These are phyloP conservation scores for Fratercula arctica DNA, from an alignment of 2,797 vertebrate genomes.

Conservation along the genomic window DNA sequence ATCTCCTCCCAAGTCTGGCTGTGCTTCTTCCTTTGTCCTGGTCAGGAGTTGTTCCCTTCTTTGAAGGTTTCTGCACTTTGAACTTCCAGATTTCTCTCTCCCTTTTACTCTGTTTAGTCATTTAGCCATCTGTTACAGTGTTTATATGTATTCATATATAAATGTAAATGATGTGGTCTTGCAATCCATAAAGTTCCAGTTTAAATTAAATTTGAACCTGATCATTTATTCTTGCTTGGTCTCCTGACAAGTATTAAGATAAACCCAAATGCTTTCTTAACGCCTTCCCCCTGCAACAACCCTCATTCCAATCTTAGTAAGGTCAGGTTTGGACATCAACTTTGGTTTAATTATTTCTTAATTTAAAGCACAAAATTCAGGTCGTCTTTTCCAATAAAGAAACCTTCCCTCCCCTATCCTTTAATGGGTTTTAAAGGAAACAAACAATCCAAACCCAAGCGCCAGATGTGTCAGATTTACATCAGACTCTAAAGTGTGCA, in stretches of 20 bases:
- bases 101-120: background rate
- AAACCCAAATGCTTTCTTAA: background rate
- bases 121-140: accelerated
- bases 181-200: background rate
- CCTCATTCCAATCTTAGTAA: too few relatives aligned
- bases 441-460: too few relatives aligned
- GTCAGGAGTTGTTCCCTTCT: background rate
- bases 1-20: background rate
- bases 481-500: background rate
- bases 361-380: background rate
- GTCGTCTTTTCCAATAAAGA: background rate
- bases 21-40: background rate
- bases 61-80: background rate
- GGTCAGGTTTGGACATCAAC: background rate
- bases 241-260: background rate
- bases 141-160: background rate
- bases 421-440: background rate
- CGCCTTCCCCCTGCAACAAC: background rate
- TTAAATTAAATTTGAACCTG: background rate
- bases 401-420: background rate
- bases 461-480: background rate
- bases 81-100: background rate
- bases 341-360: background rate
- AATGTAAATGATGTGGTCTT: background rate
- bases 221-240: background rate